These are phyloP conservation scores for Maniola jurtina DNA, from an alignment of 1,140 invertebrate genomes.

Conservation along the genomic window DNA sequence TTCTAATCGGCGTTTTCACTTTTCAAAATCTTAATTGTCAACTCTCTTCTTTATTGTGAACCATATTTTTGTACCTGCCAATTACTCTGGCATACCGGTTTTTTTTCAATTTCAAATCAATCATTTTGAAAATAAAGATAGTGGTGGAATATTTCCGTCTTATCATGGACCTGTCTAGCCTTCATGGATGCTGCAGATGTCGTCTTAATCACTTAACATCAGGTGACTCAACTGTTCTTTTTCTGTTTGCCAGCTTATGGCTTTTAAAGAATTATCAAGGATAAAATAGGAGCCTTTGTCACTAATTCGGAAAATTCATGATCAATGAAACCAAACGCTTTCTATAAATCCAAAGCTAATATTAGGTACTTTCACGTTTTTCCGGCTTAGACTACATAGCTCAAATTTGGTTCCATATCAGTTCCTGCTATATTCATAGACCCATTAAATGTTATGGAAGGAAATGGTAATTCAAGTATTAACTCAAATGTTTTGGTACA, in stretches of 20 bases:
- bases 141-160: not conserved
- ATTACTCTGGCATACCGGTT: too few relatives aligned
- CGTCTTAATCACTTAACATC: not conserved
- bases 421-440: too few relatives aligned
- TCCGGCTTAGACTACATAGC: too few relatives aligned
- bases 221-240: not conserved
- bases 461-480: too few relatives aligned
- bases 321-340: not conserved
- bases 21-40: too few relatives aligned
- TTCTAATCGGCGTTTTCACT: too few relatives aligned
- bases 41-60: too few relatives aligned
- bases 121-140: not conserved
- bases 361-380: too few relatives aligned
- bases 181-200: not conserved
- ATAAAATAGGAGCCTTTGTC: not conserved
- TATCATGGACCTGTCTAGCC: not conserved
- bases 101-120: too few relatives aligned
- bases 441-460: too few relatives aligned
- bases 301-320: not conserved
- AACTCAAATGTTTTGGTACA: conserved; percentile 21
- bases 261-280: not conserved
- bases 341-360: not conserved
- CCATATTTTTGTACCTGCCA: too few relatives aligned
- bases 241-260: not conserved
- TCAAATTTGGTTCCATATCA: too few relatives aligned